A percentile compares a stretch with the other conserved stretches of the same genome.
Conservation (phyloP, 2,113 vertebrate species). For the Zapornia atra region DNA sequence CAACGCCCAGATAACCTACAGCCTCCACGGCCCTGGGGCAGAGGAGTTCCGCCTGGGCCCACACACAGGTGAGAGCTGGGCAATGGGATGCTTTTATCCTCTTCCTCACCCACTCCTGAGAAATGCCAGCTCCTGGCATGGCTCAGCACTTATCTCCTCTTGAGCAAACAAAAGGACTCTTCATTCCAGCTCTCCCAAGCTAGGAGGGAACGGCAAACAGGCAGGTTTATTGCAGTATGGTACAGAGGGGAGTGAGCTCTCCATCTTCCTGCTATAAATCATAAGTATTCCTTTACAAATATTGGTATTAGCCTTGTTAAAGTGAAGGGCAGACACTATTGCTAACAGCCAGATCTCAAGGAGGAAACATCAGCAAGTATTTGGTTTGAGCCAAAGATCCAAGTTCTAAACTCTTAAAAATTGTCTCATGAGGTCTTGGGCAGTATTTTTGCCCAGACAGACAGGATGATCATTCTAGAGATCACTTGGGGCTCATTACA, state of each 20-base stretch:
- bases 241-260: background rate
- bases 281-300: background rate
- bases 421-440: fast-evolving
- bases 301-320: background rate
- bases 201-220: background rate
- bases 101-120: background rate
- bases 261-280: background rate
- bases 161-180: background rate
- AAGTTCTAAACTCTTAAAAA: background rate
- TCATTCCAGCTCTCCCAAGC: background rate
- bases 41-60: constrained; percentile 89
- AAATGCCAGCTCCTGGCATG: background rate
- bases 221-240: background rate
- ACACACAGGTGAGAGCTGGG: constrained; percentile 82
- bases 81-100: background rate
- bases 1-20: constrained; percentile 89
- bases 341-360: background rate
- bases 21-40: constrained; percentile 87
- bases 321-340: background rate
- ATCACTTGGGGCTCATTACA: background rate
- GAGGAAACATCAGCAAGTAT: background rate
- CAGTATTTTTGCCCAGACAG: background rate
- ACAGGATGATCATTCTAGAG: background rate
- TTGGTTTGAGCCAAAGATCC: background rate
- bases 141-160: background rate